Conservation (phyloP, 2,113 vertebrate genomes). For the Grus americana region DNA sequence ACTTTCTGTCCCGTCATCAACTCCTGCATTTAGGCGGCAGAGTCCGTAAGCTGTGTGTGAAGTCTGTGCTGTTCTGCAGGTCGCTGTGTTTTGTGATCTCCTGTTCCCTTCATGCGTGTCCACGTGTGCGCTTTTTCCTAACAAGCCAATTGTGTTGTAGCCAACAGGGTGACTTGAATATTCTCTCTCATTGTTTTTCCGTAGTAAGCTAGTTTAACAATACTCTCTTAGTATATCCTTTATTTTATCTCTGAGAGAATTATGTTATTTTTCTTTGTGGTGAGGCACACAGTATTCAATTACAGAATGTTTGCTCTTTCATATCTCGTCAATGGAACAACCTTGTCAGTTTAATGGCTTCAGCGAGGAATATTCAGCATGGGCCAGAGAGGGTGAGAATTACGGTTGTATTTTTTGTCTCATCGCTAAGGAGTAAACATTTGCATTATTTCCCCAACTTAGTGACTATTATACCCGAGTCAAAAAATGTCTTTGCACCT, state of each 20-base stretch:
- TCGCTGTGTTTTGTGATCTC: neutral
- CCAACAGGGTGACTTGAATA: neutral
- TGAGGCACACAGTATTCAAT: neutral
- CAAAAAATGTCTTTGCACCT: neutral
- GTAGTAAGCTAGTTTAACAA: neutral
- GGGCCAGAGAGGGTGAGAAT: neutral
- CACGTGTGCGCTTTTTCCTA: neutral
- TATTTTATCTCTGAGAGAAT: neutral
- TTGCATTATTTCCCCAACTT: neutral
- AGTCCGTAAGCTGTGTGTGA: neutral
- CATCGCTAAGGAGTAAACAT: neutral
- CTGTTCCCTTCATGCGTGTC: neutral
- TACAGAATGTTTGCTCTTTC: neutral
- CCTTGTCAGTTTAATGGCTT: neutral
- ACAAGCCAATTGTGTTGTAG: neutral
- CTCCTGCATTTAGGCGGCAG: neutral
- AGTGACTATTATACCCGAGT: neutral
- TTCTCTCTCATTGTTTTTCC: conserved; percentile 4
- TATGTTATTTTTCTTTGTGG: neutral
- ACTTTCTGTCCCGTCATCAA: neutral
- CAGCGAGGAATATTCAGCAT: neutral
- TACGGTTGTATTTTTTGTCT: neutral
- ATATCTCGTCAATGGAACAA: neutral
- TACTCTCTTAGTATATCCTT: neutral
- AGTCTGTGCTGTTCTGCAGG: neutral